Base-by-base conservation (phyloP, 2,797 vertebrate species). In the Taenioides sp. region DNA sequence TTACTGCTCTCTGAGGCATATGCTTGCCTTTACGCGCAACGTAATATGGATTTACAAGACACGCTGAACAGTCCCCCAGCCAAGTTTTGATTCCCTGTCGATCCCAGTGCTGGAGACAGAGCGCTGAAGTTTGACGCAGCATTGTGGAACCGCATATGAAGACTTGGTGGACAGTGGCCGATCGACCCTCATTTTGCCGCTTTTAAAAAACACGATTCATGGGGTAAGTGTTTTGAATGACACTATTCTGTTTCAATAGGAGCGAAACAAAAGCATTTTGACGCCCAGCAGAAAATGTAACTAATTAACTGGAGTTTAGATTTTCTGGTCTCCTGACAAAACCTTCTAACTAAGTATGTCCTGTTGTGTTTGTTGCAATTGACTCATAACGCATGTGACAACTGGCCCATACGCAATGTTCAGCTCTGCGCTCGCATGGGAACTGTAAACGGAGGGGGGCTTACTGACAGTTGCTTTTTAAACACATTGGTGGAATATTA, bases 201-300 rank as follows among this genome's bases (percentile, higher is more conserved):
- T 72, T 72, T 68, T 49, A 12, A 40, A 63, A 3, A 18, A 69
- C 82, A 76, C 34, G 34, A 87, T 91, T 92, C 90, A 93, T 94
- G 93, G 93, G 93, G 94, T 94, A 71, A 92, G 94, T 88, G 49
- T 67, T 23, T 73, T 23, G 18, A 68, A 68, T 76, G 22, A 72
- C 23, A 68, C 12, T 43, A 63, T 25, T 75, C 66, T 82, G 79
- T 52, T n/a, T 72, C 60, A 31, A 64, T 40, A 10, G 63, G 5
- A 28, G 16, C 69, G 40, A 5, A 78, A 80, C 79, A 81, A 76
- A 78, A 17, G 43, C 67, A 43, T 10, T 23, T 2, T 47, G 3
- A 47, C 16, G 1, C 43, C 12, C 52, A 23, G 23, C 28, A 67
- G 4, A 40, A 27, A 20, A 71, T 17, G 6, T 23, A 50, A 47